phyloP scores from a whole-genome alignment of 2,113 vertebrate species.

The Arothron firmamentum region DNA sequence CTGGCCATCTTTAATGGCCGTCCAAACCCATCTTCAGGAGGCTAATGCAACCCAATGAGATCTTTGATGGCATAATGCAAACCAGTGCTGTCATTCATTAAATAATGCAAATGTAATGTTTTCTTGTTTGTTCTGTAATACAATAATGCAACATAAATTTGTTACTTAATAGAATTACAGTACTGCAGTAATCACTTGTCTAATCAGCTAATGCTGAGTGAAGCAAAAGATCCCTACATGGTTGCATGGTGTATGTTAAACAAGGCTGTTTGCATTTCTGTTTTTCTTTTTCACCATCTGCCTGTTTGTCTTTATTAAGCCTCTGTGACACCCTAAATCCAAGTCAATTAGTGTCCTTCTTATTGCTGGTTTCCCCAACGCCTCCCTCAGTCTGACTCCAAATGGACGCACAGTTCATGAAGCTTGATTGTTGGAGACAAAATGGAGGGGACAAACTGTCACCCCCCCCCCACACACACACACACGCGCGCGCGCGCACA shows the following conservation, averaged over 20 bases:
- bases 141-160: constrained; percentile 66
- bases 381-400: not conserved
- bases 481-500: constrained; percentile 12
- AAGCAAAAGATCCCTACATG: constrained; percentile 36
- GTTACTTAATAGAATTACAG: constrained; percentile 58
- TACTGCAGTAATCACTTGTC: constrained; percentile 56
- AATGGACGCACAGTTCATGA: not conserved
- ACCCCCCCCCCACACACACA: not conserved
- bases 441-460: constrained; percentile 16
- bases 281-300: constrained; percentile 25
- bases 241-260: constrained; percentile 26
- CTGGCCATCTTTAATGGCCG: constrained; percentile 43
- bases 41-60: constrained; percentile 59
- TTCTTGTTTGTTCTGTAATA: constrained; percentile 55
- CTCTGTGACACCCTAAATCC: constrained; percentile 26
- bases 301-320: constrained; percentile 32
- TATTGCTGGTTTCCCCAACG: not conserved
- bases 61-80: constrained; percentile 67
- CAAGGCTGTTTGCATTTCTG: constrained; percentile 28
- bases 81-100: constrained; percentile 61
- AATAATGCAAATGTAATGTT: constrained; percentile 70
- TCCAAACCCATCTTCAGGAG: constrained; percentile 34
- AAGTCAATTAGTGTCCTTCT: not conserved
- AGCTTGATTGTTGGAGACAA: constrained; percentile 12
- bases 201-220: constrained; percentile 52